Evolutionary conservation across 2,113 vertebrate genomes (phyloP).

Genomic region (Cheilinus undulatus): DNA sequence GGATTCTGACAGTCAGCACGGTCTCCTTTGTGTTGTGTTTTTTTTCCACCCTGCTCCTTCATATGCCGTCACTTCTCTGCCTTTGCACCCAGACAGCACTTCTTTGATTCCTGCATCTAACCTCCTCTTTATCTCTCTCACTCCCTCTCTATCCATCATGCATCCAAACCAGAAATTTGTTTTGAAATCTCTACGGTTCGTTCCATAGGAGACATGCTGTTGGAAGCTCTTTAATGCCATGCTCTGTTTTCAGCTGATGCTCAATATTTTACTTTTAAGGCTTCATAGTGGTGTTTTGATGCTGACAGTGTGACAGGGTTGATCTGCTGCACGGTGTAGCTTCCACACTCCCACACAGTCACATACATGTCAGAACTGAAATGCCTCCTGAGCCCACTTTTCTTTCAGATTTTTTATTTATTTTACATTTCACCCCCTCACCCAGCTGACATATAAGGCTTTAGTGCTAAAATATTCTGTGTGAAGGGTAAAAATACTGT

Average conservation of each 20-base stretch:
- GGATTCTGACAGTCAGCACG: conserved; percentile 16
- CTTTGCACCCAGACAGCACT: not conserved
- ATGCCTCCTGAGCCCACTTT: not conserved
- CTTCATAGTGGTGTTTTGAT: conserved; percentile 2
- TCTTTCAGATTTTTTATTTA: no score
- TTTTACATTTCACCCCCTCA: not conserved
- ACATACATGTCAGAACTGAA: conserved; percentile 13
- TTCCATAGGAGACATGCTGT: not conserved
- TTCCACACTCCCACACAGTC: conserved; percentile 9
- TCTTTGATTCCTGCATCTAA: not conserved
- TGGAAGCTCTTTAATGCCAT: not conserved
- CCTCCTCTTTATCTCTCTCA: not conserved
- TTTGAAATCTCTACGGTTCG: not conserved
- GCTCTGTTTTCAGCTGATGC: conserved; percentile 6
- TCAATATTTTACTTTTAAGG: conserved; percentile 17
- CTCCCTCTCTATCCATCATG: not conserved
- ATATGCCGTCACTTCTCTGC: not conserved
- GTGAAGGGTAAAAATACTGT: no score
- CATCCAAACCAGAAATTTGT: conserved; percentile 4
- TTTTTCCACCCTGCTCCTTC: not conserved
- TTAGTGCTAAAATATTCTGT: not conserved
- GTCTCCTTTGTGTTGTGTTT: not conserved
- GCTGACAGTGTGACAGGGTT: conserved; percentile 13
- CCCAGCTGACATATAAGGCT: not conserved
- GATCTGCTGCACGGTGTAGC: not conserved